Base-by-base conservation (phyloP, 2,797 vertebrate species). In the Channallabes apus region DNA sequence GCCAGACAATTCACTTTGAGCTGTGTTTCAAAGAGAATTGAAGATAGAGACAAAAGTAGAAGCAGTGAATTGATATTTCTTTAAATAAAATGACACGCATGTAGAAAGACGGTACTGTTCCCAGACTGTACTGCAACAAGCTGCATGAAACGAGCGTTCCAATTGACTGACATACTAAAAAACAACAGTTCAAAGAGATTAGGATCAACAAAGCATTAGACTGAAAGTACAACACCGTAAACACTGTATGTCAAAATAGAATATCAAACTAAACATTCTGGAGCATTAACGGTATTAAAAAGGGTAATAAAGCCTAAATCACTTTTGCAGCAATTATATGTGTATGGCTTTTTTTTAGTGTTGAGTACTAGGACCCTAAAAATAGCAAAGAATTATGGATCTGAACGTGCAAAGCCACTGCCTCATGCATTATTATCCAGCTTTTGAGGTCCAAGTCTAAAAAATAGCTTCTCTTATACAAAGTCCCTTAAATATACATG, bases 1-100 rank as follows among this genome's bases (percentile, higher is more conserved):
- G 32, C 3, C 20, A 78, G 65, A 77, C 27, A 24, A 27, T 72
- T 86, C 51, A 65, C 80, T 83, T 62, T 69, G 75, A 82, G 80
- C 72, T 59, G 35, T 7, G 6, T 79, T 72, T 83, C 81, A 72
- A 86, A 83, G 82, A 79, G 81, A 86, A 73, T 80, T 56, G 54
- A 54, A 64, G 72, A 71, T 79, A 11, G 73, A 83, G 41, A 79
- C 67, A 73, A 82, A 78, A 78, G 54, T 61, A 59, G 54, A 83
- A 67, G 71, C 72, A 32, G 17, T 65, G 62, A 41, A 27, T 29
- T 9, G 51, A 20, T 32, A 12, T 56, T 56, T 29, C 29, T 27
- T 5, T 5, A n/a, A 72, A 51, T 27, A 29, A 75, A 56, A 80
- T 81, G n/a, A 68, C 82, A 22, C 58, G 27, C 22, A 75, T 27